Conservation (phyloP, 2,797 vertebrate species). For the Coendou prehensilis region DNA sequence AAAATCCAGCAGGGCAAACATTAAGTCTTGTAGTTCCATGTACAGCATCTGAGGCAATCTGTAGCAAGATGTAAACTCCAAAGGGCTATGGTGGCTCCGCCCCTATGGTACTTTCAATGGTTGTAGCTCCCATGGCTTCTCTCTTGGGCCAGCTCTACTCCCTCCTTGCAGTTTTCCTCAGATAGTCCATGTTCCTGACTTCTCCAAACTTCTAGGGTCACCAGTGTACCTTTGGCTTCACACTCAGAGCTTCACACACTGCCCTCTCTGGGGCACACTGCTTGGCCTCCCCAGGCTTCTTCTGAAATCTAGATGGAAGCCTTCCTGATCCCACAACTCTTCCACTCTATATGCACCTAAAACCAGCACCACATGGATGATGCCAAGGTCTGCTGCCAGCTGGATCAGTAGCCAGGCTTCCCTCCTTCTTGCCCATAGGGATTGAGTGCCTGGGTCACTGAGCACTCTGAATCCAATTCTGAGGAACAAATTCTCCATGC, state of each 20-base stretch:
- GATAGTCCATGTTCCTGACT: background rate
- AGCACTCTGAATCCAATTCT: background rate
- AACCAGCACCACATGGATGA: background rate
- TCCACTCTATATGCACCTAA: background rate
- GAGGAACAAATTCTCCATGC: background rate
- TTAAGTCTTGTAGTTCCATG: background rate
- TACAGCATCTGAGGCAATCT: background rate
- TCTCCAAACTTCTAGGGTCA: background rate
- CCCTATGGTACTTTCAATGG: too few species aligned
- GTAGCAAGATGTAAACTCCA: background rate
- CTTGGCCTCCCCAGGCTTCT: too few species aligned
- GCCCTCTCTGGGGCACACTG: too few species aligned
- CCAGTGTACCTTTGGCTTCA: background rate
- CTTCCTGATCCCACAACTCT: too few species aligned
- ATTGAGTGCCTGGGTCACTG: background rate
- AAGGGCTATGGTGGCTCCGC: background rate
- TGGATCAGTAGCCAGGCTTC: background rate
- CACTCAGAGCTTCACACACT: too few species aligned
- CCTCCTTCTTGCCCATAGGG: background rate
- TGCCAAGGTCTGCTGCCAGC: background rate
- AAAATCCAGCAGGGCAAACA: background rate
- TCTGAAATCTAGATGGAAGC: too few species aligned
- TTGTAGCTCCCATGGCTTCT: background rate
- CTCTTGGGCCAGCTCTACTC: background rate
- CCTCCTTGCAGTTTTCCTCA: background rate